phyloP scores from a whole-genome alignment of 2,797 vertebrate genomes.

The Babyrousa celebensis region DNA sequence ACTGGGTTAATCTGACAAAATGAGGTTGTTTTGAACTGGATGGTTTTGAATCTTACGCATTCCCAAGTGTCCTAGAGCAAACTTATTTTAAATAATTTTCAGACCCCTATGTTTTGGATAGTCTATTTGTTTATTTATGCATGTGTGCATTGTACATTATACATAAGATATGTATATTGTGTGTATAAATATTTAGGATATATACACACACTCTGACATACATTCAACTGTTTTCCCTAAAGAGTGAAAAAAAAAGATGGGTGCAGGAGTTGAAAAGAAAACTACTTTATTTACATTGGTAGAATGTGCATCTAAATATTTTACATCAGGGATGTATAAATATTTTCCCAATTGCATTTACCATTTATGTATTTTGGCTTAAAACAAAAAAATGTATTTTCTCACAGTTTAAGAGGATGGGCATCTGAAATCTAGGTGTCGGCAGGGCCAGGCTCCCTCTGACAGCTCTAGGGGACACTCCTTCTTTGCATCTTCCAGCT shows the following conservation, averaged over 20 bases:
- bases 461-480: not conserved
- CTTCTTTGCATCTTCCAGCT: not conserved
- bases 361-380: not conserved
- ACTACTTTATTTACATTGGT: not conserved
- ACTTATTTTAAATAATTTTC: conserved; percentile 23
- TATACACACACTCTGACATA: not conserved
- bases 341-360: not conserved
- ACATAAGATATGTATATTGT: not conserved
- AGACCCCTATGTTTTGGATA: not conserved
- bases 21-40: not conserved
- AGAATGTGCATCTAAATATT: not conserved
- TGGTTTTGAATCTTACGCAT: not conserved
- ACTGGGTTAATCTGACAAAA: not conserved
- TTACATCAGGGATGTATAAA: not conserved
- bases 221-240: not conserved
- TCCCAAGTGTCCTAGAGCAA: not conserved
- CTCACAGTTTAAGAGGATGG: not conserved
- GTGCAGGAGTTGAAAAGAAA: not conserved
- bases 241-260: not conserved
- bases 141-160: not conserved
- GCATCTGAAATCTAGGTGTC: not conserved
- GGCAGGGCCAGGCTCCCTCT: not conserved
- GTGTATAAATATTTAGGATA: not conserved
- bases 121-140: not conserved
- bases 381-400: not conserved